These are phyloP conservation scores for Bovichtus diacanthus DNA, from an alignment of 2,797 vertebrate genomes.

Conservation along the genomic window DNA sequence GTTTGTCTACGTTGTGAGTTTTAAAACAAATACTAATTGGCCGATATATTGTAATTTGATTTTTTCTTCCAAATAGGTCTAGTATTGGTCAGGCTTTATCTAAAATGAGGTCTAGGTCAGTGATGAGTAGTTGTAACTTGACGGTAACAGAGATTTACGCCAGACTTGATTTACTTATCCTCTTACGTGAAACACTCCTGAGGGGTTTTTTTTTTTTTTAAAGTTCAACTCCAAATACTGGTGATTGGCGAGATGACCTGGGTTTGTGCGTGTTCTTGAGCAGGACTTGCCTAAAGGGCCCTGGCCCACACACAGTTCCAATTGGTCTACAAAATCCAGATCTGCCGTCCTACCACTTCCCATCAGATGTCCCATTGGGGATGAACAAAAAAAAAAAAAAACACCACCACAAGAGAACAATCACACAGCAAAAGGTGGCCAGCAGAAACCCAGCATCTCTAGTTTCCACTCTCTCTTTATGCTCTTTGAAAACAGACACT, in stretches of 20 bases:
- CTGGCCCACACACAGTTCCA: conserved; percentile 3
- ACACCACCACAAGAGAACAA: conserved; percentile 22
- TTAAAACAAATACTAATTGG: too few species aligned
- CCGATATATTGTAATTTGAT: too few species aligned
- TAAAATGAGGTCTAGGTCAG: too few species aligned
- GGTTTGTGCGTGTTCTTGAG: conserved; percentile 4
- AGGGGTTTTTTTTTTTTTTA: neutral
- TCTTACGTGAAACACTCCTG: neutral
- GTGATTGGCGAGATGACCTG: neutral
- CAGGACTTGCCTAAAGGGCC: too few species aligned
- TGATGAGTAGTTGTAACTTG: too few species aligned
- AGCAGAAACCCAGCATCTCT: conserved; percentile 27
- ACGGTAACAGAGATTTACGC: too few species aligned
- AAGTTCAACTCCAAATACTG: too few species aligned
- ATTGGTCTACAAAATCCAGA: conserved; percentile 8
- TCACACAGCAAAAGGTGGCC: conserved; percentile 22
- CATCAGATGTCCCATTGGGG: conserved; percentile 23
- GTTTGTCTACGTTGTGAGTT: too few species aligned
- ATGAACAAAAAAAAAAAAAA: conserved; percentile 29
- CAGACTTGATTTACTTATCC: neutral
- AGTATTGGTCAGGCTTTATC: too few species aligned
- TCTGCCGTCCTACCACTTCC: neutral
- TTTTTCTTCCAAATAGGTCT: too few species aligned
- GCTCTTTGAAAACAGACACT: conserved; percentile 51
- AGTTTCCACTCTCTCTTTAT: conserved; percentile 20